phyloP scores from a whole-genome alignment of 2,113 vertebrate species.

The Labeo catla region DNA sequence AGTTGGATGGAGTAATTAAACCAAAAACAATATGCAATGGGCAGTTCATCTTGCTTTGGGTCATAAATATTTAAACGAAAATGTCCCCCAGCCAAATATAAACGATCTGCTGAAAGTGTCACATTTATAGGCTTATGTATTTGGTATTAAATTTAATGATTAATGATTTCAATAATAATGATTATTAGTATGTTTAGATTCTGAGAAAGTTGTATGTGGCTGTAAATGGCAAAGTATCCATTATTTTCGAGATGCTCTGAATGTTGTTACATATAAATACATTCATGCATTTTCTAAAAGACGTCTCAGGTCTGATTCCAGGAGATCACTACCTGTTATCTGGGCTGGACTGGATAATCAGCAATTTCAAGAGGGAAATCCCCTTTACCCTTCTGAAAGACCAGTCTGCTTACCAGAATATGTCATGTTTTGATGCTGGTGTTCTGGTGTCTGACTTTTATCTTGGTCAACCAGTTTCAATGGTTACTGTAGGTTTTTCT shows the following conservation, averaged over 20 bases:
- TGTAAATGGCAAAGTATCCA: neutral
- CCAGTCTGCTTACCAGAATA: neutral
- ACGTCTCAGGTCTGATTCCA: neutral
- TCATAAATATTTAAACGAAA: conserved; percentile 7
- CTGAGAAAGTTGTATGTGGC: neutral
- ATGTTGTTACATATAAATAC: neutral
- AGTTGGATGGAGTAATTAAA: neutral
- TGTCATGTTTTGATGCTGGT: neutral
- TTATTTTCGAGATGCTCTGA: neutral
- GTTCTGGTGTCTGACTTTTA: neutral
- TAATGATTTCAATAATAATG: neutral
- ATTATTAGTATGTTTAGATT: neutral
- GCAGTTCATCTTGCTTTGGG: neutral
- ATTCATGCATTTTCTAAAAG: neutral
- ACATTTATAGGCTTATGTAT: too few species aligned
- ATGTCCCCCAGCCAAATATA: neutral
- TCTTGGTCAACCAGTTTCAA: neutral
- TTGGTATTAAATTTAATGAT: neutral
- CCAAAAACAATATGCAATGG: neutral
- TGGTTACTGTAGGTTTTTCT: neutral
- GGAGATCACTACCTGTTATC: neutral
- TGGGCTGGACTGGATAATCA: neutral
- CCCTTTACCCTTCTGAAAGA: neutral
- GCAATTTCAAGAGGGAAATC: neutral
- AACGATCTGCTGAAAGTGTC: neutral